Conservation (phyloP, 2,888 invertebrate species). For the Anthophora plumipes region DNA sequence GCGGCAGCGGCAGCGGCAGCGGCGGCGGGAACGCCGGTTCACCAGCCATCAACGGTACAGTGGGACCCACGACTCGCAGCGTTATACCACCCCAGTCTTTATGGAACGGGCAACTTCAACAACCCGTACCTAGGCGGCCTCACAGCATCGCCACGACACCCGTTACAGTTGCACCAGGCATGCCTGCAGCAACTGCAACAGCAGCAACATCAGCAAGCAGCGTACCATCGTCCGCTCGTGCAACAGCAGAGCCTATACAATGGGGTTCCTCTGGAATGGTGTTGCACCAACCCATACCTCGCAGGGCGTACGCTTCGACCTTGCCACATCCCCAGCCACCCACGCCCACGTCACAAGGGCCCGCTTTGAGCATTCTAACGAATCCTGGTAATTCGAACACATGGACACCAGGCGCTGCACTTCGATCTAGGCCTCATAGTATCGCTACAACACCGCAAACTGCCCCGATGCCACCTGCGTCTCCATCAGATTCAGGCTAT, state of each 20-base stretch:
- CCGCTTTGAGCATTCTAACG: constrained; percentile 77
- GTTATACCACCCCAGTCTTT: constrained; percentile 81
- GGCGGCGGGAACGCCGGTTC: too few relatives aligned
- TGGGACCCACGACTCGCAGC: constrained; percentile 75
- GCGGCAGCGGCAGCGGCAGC: too few relatives aligned
- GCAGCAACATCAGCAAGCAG: constrained; percentile 71
- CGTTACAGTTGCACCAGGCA: constrained; percentile 72
- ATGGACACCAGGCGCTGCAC: constrained; percentile 78
- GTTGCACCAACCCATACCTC: constrained; percentile 83
- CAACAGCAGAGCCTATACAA: constrained; percentile 81
- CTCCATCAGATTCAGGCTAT: constrained; percentile 86
- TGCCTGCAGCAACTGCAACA: constrained; percentile 73
- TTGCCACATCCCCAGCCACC: constrained; percentile 87
- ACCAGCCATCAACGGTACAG: constrained; percentile 58
- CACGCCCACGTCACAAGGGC: constrained; percentile 85
- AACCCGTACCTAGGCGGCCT: constrained; percentile 85
- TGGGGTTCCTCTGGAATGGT: constrained; percentile 83
- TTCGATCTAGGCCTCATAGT: constrained; percentile 81
- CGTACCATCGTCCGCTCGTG: constrained; percentile 71
- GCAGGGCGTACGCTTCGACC: constrained; percentile 84
- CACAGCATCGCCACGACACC: constrained; percentile 88
- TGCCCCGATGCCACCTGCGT: constrained; percentile 79
- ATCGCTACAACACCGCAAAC: constrained; percentile 80
- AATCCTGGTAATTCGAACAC: constrained; percentile 80
- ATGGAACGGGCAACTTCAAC: constrained; percentile 82